Percentiles rank a stretch among this genome's conserved stretches.
Evolutionary conservation across 1,140 invertebrate species (phyloP).

Genomic region (Sitophilus oryzae): DNA sequence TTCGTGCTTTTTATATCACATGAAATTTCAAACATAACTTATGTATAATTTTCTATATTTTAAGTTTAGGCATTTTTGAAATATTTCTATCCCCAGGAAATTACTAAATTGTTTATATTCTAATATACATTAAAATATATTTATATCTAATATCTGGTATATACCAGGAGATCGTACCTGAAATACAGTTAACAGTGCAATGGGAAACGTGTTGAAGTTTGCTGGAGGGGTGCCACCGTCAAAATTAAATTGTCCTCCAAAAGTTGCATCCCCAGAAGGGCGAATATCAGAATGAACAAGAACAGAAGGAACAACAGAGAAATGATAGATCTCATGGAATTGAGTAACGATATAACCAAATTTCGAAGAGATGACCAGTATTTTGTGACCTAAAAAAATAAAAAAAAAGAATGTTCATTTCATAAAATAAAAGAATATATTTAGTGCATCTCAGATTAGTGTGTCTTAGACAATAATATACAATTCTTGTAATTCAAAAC

Average conservation of each 20-base stretch:
- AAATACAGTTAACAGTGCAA: constrained; percentile 98
- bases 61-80: no score
- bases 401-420: constrained; percentile 25
- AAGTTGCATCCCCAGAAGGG: constrained; percentile 99
- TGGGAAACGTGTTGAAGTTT: constrained; percentile 99
- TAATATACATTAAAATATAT: no score
- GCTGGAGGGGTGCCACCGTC: constrained; percentile 86
- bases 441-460: neutral
- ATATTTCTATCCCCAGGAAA: no score
- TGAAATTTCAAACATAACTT: no score
- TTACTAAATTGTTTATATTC: no score
- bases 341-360: constrained; percentile 97
- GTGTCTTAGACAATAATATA: no score
- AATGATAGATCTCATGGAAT: constrained; percentile 99
- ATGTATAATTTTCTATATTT: no score
- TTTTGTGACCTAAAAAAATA: constrained; percentile 62
- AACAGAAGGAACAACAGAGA: constrained; percentile 99
- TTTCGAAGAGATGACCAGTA: constrained; percentile 99
- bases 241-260: constrained; percentile 99
- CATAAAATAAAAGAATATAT: no score
- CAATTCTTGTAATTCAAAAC: neutral
- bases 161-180: constrained; percentile 71
- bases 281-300: constrained; percentile 99
- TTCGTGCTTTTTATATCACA: no score
- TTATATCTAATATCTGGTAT: constrained; percentile 62